Evolutionary conservation across 2,888 invertebrate genomes (phyloP).

Genomic region (Empis stercorea): DNA sequence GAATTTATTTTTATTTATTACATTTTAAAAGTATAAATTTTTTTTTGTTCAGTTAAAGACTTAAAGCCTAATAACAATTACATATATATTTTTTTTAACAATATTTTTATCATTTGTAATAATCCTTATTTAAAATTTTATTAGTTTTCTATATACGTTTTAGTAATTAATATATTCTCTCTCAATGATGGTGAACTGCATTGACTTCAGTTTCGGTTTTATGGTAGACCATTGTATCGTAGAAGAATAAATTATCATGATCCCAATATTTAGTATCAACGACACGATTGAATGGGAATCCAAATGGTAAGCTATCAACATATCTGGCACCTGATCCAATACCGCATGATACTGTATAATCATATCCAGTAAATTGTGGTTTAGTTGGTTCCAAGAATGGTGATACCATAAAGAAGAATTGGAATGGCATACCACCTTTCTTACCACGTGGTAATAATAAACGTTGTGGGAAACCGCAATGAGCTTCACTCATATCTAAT

Average conservation of each 20-base stretch:
- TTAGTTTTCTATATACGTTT: neutral
- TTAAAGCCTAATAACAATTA: too few species aligned
- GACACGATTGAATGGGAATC: constrained; percentile 62
- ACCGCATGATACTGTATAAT: constrained; percentile 40
- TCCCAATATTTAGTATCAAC: constrained; percentile 46
- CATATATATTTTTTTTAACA: too few species aligned
- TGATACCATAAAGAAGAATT: constrained; percentile 46
- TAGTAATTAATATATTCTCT: neutral
- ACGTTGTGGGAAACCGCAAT: constrained; percentile 48
- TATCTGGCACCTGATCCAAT: constrained; percentile 37
- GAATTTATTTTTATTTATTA: neutral
- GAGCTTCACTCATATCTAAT: constrained; percentile 38
- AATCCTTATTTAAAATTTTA: too few species aligned
- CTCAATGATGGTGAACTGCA: constrained; percentile 8
- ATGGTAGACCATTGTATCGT: constrained; percentile 53
- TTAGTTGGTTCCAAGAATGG: constrained; percentile 38
- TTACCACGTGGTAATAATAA: constrained; percentile 52
- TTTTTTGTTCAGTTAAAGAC: too few species aligned
- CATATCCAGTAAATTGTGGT: constrained; percentile 37
- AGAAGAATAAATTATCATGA: constrained; percentile 54
- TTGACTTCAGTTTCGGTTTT: constrained; percentile 38
- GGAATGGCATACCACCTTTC: constrained; percentile 47
- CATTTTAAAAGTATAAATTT: neutral
- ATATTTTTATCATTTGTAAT: too few species aligned
- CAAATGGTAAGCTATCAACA: constrained; percentile 42